A percentile compares a stretch with the other conserved stretches of the same genome.
Evolutionary conservation across 2,113 vertebrate species (phyloP).

Genomic region (crab-eating macaque (Macaca fascicularis)): T2T-MFA8v1.1 NC_088378.1:84774501-84775000

Average conservation of each 20-base stretch:
- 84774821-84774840: background rate
- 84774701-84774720: background rate
- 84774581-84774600: background rate
- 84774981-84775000: background rate
- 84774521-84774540: constrained; percentile 33
- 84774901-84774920: background rate
- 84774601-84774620: background rate
- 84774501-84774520: background rate
- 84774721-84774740: background rate
- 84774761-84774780: background rate
- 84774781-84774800: background rate
- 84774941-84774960: background rate
- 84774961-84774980: background rate
- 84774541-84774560: background rate
- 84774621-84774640: background rate
- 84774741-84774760: background rate
- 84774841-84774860: background rate
- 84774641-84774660: background rate
- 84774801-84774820: background rate
- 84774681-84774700: background rate
- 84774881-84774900: background rate
- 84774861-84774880: background rate
- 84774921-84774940: background rate
- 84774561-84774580: background rate
- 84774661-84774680: background rate